These are phyloP conservation scores for Gymnobelideus leadbeateri DNA, from an alignment of 2,113 vertebrate genomes.

Conservation along the genomic window DNA sequence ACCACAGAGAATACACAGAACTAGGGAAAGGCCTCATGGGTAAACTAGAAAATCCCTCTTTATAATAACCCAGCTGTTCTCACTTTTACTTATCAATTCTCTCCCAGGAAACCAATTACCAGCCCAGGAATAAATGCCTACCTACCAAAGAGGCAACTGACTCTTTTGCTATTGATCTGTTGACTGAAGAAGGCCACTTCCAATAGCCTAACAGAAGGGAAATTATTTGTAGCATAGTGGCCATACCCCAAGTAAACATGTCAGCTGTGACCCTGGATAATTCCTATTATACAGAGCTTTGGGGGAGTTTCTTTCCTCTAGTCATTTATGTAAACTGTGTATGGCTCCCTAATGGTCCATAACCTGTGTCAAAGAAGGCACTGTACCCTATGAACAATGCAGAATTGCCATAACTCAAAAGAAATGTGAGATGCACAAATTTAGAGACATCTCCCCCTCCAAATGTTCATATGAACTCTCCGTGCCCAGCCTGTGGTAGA, in stretches of 20 bases:
- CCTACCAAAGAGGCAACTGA: background rate
- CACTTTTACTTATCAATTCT: background rate
- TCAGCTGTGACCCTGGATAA: background rate
- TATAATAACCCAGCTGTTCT: background rate
- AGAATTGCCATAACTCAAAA: background rate
- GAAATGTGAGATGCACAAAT: background rate
- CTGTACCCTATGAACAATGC: background rate
- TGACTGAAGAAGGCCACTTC: background rate
- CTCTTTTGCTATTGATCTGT: background rate
- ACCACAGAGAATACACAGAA: background rate
- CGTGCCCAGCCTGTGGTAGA: background rate
- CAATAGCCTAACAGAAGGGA: background rate
- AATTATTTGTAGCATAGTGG: background rate
- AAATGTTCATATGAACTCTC: background rate
- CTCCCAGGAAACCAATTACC: background rate
- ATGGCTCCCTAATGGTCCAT: background rate
- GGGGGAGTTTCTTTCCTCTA: background rate
- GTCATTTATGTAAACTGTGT: background rate
- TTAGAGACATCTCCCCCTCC: background rate
- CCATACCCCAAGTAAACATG: background rate
- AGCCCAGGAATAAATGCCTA: background rate
- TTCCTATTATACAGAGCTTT: background rate
- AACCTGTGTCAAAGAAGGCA: background rate
- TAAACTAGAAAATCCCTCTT: background rate
- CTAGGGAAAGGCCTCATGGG: background rate